A percentile compares a stretch with the other conserved stretches of the same genome.
phyloP scores from a whole-genome alignment of 2,797 vertebrate genomes.

The Craterocephalus amniculus region DNA sequence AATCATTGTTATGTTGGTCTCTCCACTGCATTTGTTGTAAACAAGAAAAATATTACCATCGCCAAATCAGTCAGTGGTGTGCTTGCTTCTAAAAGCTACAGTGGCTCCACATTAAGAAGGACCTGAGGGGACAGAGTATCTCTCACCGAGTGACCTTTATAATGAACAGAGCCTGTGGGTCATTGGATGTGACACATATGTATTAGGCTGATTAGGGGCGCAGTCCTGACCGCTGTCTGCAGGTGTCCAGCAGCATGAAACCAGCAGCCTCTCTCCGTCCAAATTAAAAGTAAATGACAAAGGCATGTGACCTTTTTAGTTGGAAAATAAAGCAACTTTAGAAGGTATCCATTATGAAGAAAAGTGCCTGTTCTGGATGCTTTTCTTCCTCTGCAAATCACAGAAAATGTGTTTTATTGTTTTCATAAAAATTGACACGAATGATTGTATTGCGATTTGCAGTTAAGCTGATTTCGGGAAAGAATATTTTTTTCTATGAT shows the following conservation, averaged over 20 bases:
- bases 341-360: constrained; percentile 23
- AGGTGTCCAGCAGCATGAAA: constrained; percentile 79
- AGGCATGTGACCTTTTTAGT: constrained; percentile 81
- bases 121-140: constrained; percentile 80
- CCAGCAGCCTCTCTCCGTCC: constrained; percentile 63
- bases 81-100: constrained; percentile 55
- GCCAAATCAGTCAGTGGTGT: constrained; percentile 28
- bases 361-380: constrained; percentile 19
- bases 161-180: constrained; percentile 81
- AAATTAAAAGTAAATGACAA: constrained; percentile 82
- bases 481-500: background rate
- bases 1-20: background rate
- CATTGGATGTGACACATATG: constrained; percentile 86
- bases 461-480: constrained; percentile 5
- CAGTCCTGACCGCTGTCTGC: constrained; percentile 70
- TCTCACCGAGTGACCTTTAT: constrained; percentile 83
- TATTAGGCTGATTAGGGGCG: constrained; percentile 84
- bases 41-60: background rate
- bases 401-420: background rate
- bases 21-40: background rate
- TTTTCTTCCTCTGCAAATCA: constrained; percentile 24
- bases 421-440: constrained; percentile 1
- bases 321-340: constrained; percentile 64
- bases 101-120: constrained; percentile 77
- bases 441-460: background rate